These are phyloP conservation scores for Hiodon tergisus DNA, from an alignment of 2,113 vertebrate species.

Conservation along the genomic window DNA sequence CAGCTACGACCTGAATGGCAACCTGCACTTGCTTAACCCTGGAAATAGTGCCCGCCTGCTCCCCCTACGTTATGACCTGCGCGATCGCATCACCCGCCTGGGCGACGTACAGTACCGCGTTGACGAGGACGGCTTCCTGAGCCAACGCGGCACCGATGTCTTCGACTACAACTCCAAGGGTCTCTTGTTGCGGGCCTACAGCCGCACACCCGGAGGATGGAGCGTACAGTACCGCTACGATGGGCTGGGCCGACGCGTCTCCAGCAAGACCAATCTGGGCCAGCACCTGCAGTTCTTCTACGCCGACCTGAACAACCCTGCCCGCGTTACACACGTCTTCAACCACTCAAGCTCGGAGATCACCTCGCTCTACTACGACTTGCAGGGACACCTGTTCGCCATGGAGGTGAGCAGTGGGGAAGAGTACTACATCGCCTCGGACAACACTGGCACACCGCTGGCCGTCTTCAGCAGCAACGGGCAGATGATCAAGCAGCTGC, in stretches of 20 bases:
- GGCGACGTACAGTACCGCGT: slow-evolving; percentile 92
- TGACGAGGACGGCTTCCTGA: slow-evolving; percentile 90
- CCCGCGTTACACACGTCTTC: slow-evolving; percentile 90
- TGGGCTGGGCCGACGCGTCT: slow-evolving; percentile 87
- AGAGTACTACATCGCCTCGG: slow-evolving; percentile 93
- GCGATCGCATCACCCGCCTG: slow-evolving; percentile 89
- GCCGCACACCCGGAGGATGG: slow-evolving; percentile 80
- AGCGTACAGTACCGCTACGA: slow-evolving; percentile 94
- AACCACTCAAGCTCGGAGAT: slow-evolving; percentile 98
- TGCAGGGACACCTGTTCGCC: slow-evolving; percentile 96
- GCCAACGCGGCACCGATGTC: slow-evolving; percentile 82
- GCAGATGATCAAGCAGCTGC: slow-evolving; percentile 96
- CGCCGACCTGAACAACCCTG: slow-evolving; percentile 89
- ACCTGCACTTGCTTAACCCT: slow-evolving; percentile 89
- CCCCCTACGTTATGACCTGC: slow-evolving; percentile 89
- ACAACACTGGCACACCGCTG: slow-evolving; percentile 91
- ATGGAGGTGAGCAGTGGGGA: slow-evolving; percentile 98
- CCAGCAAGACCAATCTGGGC: slow-evolving; percentile 87
- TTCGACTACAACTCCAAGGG: slow-evolving; percentile 98
- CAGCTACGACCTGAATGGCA: slow-evolving; percentile 95
- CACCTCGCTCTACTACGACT: slow-evolving; percentile 91
- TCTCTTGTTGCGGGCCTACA: slow-evolving; percentile 87
- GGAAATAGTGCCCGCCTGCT: slow-evolving; percentile 88
- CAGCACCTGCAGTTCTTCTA: slow-evolving; percentile 98
- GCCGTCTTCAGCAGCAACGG: slow-evolving; percentile 97